Conservation (phyloP, 1,140 invertebrate species). For the Rhynchophorus ferrugineus region DNA sequence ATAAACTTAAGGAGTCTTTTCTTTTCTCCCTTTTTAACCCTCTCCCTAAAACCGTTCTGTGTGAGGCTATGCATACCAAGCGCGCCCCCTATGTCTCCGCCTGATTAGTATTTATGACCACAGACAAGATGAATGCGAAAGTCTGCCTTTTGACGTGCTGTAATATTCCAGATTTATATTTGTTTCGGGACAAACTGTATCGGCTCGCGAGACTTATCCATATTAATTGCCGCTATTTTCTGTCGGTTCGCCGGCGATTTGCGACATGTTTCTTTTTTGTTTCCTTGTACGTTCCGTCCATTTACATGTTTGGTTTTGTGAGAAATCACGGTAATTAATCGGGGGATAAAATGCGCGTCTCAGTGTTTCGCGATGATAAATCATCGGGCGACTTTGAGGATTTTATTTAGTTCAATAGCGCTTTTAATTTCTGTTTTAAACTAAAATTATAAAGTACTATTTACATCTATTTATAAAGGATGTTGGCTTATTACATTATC, state of each 20-base stretch:
- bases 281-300: not conserved
- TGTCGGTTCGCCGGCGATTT: not conserved
- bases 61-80: not conserved
- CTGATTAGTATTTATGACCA: conserved; percentile 4
- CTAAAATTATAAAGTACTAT: too few relatives aligned
- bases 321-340: too few relatives aligned
- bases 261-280: not conserved
- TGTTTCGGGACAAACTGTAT: not conserved
- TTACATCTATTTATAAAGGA: too few relatives aligned
- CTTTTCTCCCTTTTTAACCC: not conserved
- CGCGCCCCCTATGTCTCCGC: not conserved
- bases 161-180: conserved; percentile 2
- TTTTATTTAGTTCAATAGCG: too few relatives aligned
- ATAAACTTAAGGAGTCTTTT: not conserved
- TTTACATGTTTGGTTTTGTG: conserved; percentile 10
- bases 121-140: conserved; percentile 1
- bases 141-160: not conserved
- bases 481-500: too few relatives aligned
- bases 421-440: too few relatives aligned
- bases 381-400: too few relatives aligned
- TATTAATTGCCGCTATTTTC: not conserved
- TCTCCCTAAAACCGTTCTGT: not conserved
- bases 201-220: not conserved
- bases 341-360: too few relatives aligned
- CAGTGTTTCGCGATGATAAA: too few relatives aligned